Evolutionary conservation across 1,140 invertebrate genomes (phyloP), one percentile per base, ranked within the genome.

Genomic region (Euwallacea fornicatus): DNA sequence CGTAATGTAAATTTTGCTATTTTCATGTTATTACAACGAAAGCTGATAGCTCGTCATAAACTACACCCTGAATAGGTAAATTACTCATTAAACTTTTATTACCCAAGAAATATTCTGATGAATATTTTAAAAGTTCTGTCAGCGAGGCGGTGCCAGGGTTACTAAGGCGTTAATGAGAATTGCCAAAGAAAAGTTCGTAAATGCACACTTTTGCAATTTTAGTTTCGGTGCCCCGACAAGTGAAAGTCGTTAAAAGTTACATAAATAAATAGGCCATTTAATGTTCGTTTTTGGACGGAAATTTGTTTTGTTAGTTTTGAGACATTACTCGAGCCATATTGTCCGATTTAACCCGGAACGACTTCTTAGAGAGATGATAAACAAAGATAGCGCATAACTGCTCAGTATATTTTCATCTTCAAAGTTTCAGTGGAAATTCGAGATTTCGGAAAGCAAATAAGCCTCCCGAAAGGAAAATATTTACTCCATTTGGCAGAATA

Each of bases 51-150:
- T 69, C 53, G 8, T 43, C 47, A 50, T 60, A 65, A 55, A 42
- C 59, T 66, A 58, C 47, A 56, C 43, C 7, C 46, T 65, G 55
- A 65, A 66, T 65, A 41, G 56, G 54, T 66, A 71, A 71, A 71
- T 66, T 56, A 71, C 54, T 66, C 69, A 71, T 71, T 71, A 71
- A 71, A 71, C 69, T 71, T 71, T 71, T 71, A 71, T 71, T 71
- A 58, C 66, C 66, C 68, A 71, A 61, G 62, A 59, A 71, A 71
- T 71, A 71, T 65, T 44, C 64, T 53, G 64, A 71, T 71, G 69
- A 71, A 71, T 71, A 71, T 71, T 71, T 71, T 66, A 71, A 71
- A 71, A 71, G 53, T 71, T 65, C 54, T 66, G 62, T 71, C 69
- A 65, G 53, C 68, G 44, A 69, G 68, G 11, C 50, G 50, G n/a